Base-by-base conservation (phyloP, 2,888 invertebrate species). In the Imbricaverruca yamaguchii region DNA sequence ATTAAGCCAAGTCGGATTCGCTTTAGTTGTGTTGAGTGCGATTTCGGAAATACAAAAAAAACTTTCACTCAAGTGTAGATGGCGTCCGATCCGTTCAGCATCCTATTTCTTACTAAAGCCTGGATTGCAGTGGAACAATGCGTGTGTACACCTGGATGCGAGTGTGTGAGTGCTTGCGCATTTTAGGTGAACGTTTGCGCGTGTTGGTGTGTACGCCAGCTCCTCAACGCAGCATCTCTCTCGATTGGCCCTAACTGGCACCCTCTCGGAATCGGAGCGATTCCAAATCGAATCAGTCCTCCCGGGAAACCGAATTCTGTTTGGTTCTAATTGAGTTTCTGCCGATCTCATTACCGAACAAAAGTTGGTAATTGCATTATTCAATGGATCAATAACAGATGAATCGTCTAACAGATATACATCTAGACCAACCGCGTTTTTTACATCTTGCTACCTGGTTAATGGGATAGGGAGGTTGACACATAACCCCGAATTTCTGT, bases 261-360 rank as follows among this genome's bases (percentile, higher is more conserved):
- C 59, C 18, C 59, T 61, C 59, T 25, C 25, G 3, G 67, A 67
- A 15, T 11, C 10, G 39, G 67, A 39, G 39, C 67, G 15, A 67
- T 39, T 67, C 67, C 3, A 39, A 67, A 67, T 67, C 25, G 39
- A 67, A 67, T 67, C 67, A 67, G 67, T 3, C 67, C 25, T 12
- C 15, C 25, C 10, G 25, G 39, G 39, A 67, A 67, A n/a, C 67
- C 67, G 6, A 13, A 39, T 39, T 67, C 67, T 67, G 67, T n/a
- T 67, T 39, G 39, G 25, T 15, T 67, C 25, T 67, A 67, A 67
- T 67, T 67, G 67, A 67, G 67, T 67, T 67, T 67, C 67, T 12
- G 67, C 13, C 67, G 67, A 67, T 67, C 67, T 67, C 67, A 67
- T 67, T 67, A 67, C 67, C 13, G 12, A 39, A 67, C 67, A 67